These are phyloP conservation scores for Cromileptes altivelis DNA, from an alignment of 2,113 vertebrate genomes.

Conservation along the genomic window DNA sequence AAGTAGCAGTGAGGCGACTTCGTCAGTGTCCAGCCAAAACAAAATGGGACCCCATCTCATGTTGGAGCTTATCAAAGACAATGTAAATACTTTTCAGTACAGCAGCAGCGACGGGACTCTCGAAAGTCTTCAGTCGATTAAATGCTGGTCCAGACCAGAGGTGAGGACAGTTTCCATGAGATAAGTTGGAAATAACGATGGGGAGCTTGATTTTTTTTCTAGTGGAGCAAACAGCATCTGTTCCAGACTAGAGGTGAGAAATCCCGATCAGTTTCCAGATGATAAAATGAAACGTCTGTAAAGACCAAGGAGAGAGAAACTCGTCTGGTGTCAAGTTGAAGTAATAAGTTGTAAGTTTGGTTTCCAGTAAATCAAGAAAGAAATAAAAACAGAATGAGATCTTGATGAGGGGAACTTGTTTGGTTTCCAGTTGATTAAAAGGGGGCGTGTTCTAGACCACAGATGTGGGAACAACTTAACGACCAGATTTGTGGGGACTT, in stretches of 20 bases:
- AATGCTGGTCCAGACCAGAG: conserved; percentile 4
- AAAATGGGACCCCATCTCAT: not conserved
- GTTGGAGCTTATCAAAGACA: conserved; percentile 10
- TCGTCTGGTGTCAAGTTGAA: not conserved
- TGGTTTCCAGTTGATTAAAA: not conserved
- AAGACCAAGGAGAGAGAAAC: not conserved
- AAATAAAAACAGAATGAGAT: not conserved
- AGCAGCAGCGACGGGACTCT: conserved; percentile 32
- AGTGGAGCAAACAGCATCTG: not conserved
- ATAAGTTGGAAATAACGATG: not conserved
- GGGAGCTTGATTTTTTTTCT: not conserved
- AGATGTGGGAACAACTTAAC: not conserved
- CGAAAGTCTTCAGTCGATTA: conserved; percentile 23
- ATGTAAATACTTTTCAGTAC: conserved; percentile 22
- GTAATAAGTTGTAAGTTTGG: not conserved
- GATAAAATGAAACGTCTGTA: not conserved
- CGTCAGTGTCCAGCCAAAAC: conserved; percentile 5
- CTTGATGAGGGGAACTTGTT: not conserved
- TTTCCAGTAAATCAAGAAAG: not conserved
- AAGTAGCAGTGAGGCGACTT: conserved; percentile 18
- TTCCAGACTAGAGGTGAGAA: not conserved
- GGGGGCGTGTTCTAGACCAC: not conserved
- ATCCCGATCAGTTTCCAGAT: not conserved
- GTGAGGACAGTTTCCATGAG: not conserved
- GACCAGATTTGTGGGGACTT: no score